Conservation (phyloP, 53 echinoderm and acorn worm genomes). For the Henricia sp. region DNA sequence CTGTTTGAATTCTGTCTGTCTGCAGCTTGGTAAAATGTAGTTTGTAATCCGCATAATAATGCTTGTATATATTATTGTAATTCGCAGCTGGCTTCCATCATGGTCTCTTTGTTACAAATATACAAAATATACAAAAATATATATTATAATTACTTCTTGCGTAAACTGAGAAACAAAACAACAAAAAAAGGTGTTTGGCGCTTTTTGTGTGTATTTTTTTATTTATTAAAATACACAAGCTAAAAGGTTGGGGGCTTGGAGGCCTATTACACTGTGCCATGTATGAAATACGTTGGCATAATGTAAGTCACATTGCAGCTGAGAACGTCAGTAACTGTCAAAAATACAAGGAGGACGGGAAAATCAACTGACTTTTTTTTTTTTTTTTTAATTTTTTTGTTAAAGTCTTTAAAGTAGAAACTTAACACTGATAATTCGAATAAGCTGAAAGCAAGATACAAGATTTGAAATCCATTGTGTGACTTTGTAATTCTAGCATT, state of each 20-base stretch:
- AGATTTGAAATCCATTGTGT: slow-evolving; percentile 52
- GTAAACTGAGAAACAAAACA: slow-evolving; percentile 47
- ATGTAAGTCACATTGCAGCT: slow-evolving; percentile 46
- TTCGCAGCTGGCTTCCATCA: slow-evolving; percentile 57
- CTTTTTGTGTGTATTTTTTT: not conserved
- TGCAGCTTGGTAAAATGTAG: slow-evolving; percentile 27
- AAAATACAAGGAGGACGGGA: slow-evolving; percentile 19
- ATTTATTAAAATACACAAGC: no score
- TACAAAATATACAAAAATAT: slow-evolving; percentile 52
- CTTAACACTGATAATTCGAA: slow-evolving; percentile 2
- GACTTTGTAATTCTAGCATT: slow-evolving; percentile 25
- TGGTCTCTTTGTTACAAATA: slow-evolving; percentile 62
- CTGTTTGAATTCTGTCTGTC: slow-evolving; percentile 16
- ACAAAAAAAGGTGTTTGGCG: not conserved
- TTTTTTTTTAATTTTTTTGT: not conserved
- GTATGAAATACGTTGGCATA: slow-evolving; percentile 39
- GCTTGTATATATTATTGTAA: slow-evolving; percentile 46
- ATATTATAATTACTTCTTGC: slow-evolving; percentile 52
- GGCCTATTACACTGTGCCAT: slow-evolving; percentile 16
- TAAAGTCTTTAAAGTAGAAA: slow-evolving; percentile 44
- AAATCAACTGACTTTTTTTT: slow-evolving; percentile 23
- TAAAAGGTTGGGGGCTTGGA: not conserved
- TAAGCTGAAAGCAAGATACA: slow-evolving; percentile 55
- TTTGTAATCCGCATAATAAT: slow-evolving; percentile 51
- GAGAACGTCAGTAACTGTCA: slow-evolving; percentile 54